These are phyloP conservation scores for Busseola fusca DNA, from an alignment of 2,888 invertebrate genomes.

Conservation along the genomic window DNA sequence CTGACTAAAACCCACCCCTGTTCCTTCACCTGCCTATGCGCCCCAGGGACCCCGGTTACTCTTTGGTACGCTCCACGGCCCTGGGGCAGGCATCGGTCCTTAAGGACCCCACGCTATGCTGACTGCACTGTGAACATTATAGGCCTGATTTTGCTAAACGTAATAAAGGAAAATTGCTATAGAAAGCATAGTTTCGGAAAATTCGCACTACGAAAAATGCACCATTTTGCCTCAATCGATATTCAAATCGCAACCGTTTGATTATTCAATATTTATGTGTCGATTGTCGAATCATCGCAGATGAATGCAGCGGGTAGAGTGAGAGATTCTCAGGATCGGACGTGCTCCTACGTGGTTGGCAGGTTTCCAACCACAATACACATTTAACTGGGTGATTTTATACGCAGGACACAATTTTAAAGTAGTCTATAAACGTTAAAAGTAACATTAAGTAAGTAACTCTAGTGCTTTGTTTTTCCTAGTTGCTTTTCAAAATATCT, in stretches of 20 bases:
- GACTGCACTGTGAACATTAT: not conserved
- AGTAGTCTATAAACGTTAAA: conserved; percentile 83
- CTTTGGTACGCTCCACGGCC: too few species aligned
- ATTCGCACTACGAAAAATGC: conserved; percentile 13
- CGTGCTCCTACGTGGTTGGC: conserved; percentile 80
- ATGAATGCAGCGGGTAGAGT: conserved; percentile 72
- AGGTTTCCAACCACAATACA: conserved; percentile 82
- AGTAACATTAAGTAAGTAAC: conserved; percentile 80
- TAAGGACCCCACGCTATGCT: too few species aligned
- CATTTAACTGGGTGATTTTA: conserved; percentile 82
- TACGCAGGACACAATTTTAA: conserved; percentile 84
- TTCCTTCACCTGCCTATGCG: too few species aligned
- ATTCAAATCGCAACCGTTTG: conserved; percentile 60
- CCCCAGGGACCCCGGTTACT: too few species aligned
- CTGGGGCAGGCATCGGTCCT: too few species aligned
- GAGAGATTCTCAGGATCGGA: conserved; percentile 80
- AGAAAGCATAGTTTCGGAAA: not conserved
- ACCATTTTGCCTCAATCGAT: conserved; percentile 32
- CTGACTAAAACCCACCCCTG: too few species aligned
- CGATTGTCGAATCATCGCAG: conserved; percentile 78
- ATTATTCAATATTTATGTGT: conserved; percentile 78
- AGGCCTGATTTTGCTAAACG: not conserved
- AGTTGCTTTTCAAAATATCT: conserved; percentile 58
- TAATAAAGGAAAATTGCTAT: too few species aligned
- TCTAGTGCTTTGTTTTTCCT: conserved; percentile 69